phyloP scores from a whole-genome alignment of 1,140 invertebrate species.

The Heliconius melpomene region DNA sequence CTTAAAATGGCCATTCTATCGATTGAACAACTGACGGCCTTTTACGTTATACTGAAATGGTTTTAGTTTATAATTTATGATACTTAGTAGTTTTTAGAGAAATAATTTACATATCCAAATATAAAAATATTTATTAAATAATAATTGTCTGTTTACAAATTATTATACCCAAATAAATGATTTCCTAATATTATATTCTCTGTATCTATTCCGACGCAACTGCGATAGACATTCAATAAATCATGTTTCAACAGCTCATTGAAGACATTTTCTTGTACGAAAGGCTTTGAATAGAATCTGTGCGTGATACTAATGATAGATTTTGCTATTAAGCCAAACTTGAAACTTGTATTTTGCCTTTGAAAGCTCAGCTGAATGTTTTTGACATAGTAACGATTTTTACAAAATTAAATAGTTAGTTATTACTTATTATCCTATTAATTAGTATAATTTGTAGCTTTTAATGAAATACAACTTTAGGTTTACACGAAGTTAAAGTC shows the following conservation, averaged over 20 bases:
- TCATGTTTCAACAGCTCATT: slow-evolving; percentile 12
- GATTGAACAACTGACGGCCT: neutral
- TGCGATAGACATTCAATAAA: slow-evolving; percentile 5
- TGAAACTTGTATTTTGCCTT: neutral
- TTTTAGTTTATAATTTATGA: neutral
- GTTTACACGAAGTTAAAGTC: too few species aligned
- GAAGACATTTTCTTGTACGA: slow-evolving; percentile 7
- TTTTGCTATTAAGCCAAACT: slow-evolving; percentile 9
- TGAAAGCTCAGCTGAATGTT: neutral
- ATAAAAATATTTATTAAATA: too few species aligned
- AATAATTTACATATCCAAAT: too few species aligned
- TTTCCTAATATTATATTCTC: neutral
- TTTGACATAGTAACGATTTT: too few species aligned
- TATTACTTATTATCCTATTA: too few species aligned
- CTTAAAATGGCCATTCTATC: neutral
- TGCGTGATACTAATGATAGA: slow-evolving; percentile 1
- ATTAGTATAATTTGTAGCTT: too few species aligned
- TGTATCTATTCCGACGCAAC: neutral
- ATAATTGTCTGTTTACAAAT: neutral
- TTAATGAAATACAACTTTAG: too few species aligned
- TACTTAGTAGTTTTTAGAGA: neutral
- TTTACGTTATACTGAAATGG: neutral
- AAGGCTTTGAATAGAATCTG: neutral
- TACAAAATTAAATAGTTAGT: too few species aligned
- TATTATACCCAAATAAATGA: neutral